phyloP scores from a whole-genome alignment of 2,113 vertebrate species.

The Oophaga pumilio region DNA sequence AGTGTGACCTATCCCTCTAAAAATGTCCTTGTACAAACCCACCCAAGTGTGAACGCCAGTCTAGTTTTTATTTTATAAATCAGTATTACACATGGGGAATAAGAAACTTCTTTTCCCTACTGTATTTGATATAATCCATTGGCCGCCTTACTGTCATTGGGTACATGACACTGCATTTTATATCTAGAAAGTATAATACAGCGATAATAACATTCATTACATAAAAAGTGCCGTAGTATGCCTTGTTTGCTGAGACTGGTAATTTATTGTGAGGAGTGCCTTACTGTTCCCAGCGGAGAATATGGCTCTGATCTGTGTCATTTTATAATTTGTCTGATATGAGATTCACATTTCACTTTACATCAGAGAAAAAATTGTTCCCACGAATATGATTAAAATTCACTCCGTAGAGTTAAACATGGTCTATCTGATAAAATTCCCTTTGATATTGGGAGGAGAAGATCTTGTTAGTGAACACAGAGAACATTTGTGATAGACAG shows the following conservation, averaged over 20 bases:
- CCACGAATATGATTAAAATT: slow-evolving; percentile 30
- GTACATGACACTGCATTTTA: neutral
- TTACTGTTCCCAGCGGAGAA: neutral
- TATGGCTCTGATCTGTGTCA: neutral
- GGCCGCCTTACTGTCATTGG: neutral
- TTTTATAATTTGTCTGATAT: slow-evolving; percentile 31
- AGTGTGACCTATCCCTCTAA: too few relatives aligned
- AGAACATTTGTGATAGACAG: slow-evolving; percentile 37
- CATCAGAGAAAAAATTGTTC: slow-evolving; percentile 1
- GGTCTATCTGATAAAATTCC: slow-evolving; percentile 38
- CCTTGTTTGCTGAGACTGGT: neutral
- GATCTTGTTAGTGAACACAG: slow-evolving; percentile 47
- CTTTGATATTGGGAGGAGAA: slow-evolving; percentile 30
- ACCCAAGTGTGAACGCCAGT: too few relatives aligned
- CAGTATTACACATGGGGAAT: too few relatives aligned
- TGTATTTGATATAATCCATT: neutral
- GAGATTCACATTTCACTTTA: slow-evolving; percentile 28
- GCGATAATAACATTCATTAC: neutral
- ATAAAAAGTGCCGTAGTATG: neutral
- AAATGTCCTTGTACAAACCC: too few relatives aligned
- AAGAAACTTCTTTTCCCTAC: too few relatives aligned
- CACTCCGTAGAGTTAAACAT: slow-evolving; percentile 29
- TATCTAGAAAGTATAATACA: neutral
- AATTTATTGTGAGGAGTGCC: neutral
- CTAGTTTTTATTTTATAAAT: too few relatives aligned